Base-by-base conservation (phyloP, 2,797 vertebrate genomes). In the Vultur gryphus region DNA sequence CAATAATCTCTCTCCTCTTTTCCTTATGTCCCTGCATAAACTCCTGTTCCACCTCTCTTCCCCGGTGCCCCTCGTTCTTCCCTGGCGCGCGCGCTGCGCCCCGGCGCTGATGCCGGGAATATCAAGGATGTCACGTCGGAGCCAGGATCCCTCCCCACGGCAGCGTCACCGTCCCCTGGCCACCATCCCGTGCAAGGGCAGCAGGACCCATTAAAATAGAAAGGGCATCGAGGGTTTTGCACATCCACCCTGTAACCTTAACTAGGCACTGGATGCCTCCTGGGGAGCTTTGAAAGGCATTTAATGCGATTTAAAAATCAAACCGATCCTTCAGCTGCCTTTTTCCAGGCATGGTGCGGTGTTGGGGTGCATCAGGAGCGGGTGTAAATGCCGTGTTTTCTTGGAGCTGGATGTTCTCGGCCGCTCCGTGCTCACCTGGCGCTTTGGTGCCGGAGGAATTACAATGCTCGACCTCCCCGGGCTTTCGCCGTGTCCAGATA, bases 381-480 rank as follows among this genome's bases (percentile, higher is more conserved):
- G 58, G n/a, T 28, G 41, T 7, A 31, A 49, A 49, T 1, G 19
- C 44, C 0, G 0, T 10, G 18, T 39, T 66, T 73, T 19, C 37
- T 4, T 29, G 52, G 26, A 66, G 18, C 16, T 11, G 12, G 46
- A 6, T 28, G 17, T 33, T 44, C 61, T 75, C 3, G 1, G 43
- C 37, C 0, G 5, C 85, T 65, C 57, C 3, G 3, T 28, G 59
- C 52, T 81, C 61, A 5, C 41, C 70, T 48, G 48, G 33, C 0
- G 9, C 44, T 66, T 29, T 20, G 39, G 44, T 55, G 71, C 80
- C 0, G 0, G 72, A 73, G 71, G 57, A 76, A 17, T 35, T 24
- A 29, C 29, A 9, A 5, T 1, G 25, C 29, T 72, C 0, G 0
- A 8, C 39, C 33, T 35, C 62, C 16, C 24, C 5, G 15, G 44